phyloP scores from a whole-genome alignment of 2,797 vertebrate species.

The Poeciliopsis gracilis region DNA sequence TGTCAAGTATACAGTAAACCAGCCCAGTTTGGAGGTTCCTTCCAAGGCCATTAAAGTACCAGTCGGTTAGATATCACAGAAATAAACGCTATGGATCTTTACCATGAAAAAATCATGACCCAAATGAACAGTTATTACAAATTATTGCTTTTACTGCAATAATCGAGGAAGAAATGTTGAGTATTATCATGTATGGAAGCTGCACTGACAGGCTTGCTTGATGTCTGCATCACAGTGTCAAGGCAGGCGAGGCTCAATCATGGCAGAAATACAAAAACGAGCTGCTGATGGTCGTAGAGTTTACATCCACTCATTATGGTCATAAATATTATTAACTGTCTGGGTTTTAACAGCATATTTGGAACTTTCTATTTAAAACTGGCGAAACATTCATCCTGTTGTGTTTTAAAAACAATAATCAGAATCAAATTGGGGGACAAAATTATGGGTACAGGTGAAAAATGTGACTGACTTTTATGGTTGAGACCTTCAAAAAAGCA shows the following conservation, averaged over 20 bases:
- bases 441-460: not conserved
- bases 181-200: slow-evolving; percentile 28
- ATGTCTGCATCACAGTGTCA: slow-evolving; percentile 62
- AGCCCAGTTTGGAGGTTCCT: slow-evolving; percentile 13
- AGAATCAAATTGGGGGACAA: not conserved
- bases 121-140: slow-evolving; percentile 6
- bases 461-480: not conserved
- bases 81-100: slow-evolving; percentile 23
- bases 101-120: slow-evolving; percentile 24
- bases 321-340: not conserved
- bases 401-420: not conserved
- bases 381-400: not conserved
- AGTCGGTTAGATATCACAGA: slow-evolving; percentile 26
- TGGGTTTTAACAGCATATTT: not conserved
- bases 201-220: slow-evolving; percentile 33
- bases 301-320: not conserved
- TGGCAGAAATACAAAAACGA: slow-evolving; percentile 64
- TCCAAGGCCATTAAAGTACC: slow-evolving; percentile 48
- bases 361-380: not conserved
- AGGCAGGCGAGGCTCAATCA: slow-evolving; percentile 72
- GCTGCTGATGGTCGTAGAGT: slow-evolving; percentile 47
- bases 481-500: not conserved
- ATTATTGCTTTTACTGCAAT: slow-evolving; percentile 31
- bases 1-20: slow-evolving; percentile 35
- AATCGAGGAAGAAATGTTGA: slow-evolving; percentile 23